Evolutionary conservation across 2,888 invertebrate genomes (phyloP).

Genomic region (Nomada flava): DNA sequence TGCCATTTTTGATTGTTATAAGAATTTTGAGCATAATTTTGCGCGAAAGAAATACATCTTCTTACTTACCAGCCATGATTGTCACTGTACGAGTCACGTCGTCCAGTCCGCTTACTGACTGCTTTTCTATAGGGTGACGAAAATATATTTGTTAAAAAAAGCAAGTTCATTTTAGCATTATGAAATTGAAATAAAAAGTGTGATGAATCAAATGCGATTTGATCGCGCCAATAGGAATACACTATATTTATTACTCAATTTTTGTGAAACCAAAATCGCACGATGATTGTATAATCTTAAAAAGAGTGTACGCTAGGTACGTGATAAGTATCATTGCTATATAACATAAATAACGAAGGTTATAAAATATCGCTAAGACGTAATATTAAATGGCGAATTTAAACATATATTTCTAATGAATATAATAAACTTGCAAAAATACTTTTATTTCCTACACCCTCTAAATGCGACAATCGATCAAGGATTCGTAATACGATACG

Average conservation of each 20-base stretch:
- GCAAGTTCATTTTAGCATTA: not conserved
- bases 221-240: not conserved
- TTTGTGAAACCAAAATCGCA: not conserved
- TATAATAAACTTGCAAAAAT: not conserved
- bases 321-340: not conserved
- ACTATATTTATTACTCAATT: not conserved
- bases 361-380: not conserved
- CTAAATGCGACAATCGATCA: constrained; percentile 25
- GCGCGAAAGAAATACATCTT: constrained; percentile 46
- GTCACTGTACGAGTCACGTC: constrained; percentile 82
- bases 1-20: constrained; percentile 21
- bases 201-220: not conserved
- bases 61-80: constrained; percentile 83
- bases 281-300: not conserved
- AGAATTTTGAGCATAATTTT: constrained; percentile 37
- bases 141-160: not conserved
- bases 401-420: not conserved
- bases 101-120: constrained; percentile 64
- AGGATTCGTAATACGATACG: constrained; percentile 6
- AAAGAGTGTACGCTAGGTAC: not conserved
- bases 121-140: constrained; percentile 51
- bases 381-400: not conserved
- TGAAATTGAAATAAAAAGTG: not conserved
- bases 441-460: constrained; percentile 20
- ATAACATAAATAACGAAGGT: not conserved